Conservation (phyloP, 2,113 vertebrate genomes). For the Oostethus manadensis region DNA sequence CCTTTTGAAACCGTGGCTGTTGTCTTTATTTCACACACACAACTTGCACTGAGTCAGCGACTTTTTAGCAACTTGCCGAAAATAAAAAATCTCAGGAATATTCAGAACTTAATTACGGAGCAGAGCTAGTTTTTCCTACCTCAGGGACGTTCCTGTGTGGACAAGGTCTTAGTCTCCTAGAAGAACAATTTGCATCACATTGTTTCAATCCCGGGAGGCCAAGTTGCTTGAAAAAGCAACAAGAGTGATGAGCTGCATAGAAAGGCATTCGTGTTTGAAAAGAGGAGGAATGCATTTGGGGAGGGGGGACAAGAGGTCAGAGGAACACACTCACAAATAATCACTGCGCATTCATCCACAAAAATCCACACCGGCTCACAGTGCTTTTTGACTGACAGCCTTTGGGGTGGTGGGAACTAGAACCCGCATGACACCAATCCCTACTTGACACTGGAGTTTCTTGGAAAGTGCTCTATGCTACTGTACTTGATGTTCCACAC, state of each 20-base stretch:
- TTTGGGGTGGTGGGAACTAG: neutral
- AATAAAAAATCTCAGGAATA: no score
- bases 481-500: no score
- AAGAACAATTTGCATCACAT: neutral
- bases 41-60: no score
- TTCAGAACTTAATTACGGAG: no score
- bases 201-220: neutral
- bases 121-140: no score
- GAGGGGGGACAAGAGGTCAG: neutral
- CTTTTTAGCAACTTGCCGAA: no score
- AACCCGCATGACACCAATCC: neutral
- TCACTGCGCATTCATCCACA: conserved; percentile 1
- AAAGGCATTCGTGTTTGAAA: conserved; percentile 1
- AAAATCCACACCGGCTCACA: neutral
- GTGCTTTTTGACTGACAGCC: neutral
- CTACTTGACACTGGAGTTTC: no score
- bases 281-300: neutral
- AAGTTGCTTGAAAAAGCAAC: neutral
- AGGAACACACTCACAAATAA: neutral
- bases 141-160: no score
- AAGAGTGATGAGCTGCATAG: neutral
- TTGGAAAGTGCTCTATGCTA: no score
- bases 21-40: no score
- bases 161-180: neutral
- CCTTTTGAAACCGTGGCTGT: no score